Percentiles rank a stretch among this genome's conserved stretches.
phyloP scores from a whole-genome alignment of 2,888 invertebrate species.

The Limnephilus marmoratus region DNA sequence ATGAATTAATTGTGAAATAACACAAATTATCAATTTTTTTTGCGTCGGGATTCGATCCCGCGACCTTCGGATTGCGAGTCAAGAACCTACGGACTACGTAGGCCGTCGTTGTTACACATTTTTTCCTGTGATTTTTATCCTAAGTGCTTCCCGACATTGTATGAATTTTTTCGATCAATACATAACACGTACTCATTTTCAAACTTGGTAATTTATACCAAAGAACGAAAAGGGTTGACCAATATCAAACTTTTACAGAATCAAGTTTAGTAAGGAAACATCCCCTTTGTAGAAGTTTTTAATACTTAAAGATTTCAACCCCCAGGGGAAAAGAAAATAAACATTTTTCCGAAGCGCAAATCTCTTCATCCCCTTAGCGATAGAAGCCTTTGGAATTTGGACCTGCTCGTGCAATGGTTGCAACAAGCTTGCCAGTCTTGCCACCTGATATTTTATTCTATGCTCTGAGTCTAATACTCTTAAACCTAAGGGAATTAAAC shows the following conservation, averaged over 20 bases:
- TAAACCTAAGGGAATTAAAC: not conserved
- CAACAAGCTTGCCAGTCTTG: not conserved
- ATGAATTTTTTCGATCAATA: not conserved
- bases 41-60: too few relatives aligned
- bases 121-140: not conserved
- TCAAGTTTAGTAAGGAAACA: not conserved
- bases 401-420: conserved; percentile 9
- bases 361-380: conserved; percentile 15
- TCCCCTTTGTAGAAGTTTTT: not conserved
- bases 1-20: too few relatives aligned
- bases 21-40: too few relatives aligned
- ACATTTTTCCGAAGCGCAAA: conserved; percentile 21
- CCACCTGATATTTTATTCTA: not conserved
- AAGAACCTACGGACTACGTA: too few relatives aligned
- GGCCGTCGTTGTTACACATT: not conserved
- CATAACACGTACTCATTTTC: not conserved
- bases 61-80: too few relatives aligned
- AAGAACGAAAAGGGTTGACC: not conserved
- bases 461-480: not conserved
- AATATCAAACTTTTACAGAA: not conserved
- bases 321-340: not conserved
- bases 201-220: not conserved
- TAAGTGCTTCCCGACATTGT: not conserved
- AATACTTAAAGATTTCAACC: not conserved
- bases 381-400: not conserved